Percentiles rank a stretch among this genome's conserved stretches.
Conservation (phyloP, 2,797 vertebrate genomes). For the Mus caroli region DNA sequence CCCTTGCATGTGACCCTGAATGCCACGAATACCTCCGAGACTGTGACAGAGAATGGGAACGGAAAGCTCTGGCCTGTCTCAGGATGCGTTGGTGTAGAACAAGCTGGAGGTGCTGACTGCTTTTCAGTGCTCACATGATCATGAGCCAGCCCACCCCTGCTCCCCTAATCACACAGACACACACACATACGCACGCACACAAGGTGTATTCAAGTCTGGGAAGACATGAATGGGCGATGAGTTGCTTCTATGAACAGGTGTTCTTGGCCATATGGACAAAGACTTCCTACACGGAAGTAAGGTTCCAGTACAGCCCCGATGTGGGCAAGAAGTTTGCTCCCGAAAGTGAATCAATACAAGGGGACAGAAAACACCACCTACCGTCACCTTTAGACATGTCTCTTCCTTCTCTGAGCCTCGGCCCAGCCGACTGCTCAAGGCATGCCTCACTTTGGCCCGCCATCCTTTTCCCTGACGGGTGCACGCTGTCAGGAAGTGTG, state of each 20-base stretch:
- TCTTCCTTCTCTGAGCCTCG: not conserved
- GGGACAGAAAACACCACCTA: not conserved
- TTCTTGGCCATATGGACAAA: not conserved
- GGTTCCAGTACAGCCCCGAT: not conserved
- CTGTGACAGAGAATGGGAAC: not conserved
- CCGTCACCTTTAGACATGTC: not conserved
- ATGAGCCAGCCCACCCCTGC: not conserved
- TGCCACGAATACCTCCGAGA: not conserved
- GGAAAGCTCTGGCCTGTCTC: not conserved
- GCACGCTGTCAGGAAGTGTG: not conserved
- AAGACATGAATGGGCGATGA: not conserved
- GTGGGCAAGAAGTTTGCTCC: not conserved
- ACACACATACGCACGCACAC: accelerated
- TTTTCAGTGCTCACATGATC: not conserved
- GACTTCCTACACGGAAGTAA: not conserved
- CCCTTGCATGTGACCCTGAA: not conserved
- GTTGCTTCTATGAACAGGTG: not conserved
- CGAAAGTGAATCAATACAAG: not conserved
- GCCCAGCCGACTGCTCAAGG: not conserved
- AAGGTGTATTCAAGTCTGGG: not conserved
- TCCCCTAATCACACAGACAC: too few relatives aligned
- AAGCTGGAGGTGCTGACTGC: not conserved
- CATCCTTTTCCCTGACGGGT: not conserved
- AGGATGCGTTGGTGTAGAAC: not conserved
- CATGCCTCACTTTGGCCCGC: not conserved